Percentiles rank a stretch among this genome's conserved stretches.
phyloP scores from a whole-genome alignment of 2,888 invertebrate genomes.

The Lysandra coridon region DNA sequence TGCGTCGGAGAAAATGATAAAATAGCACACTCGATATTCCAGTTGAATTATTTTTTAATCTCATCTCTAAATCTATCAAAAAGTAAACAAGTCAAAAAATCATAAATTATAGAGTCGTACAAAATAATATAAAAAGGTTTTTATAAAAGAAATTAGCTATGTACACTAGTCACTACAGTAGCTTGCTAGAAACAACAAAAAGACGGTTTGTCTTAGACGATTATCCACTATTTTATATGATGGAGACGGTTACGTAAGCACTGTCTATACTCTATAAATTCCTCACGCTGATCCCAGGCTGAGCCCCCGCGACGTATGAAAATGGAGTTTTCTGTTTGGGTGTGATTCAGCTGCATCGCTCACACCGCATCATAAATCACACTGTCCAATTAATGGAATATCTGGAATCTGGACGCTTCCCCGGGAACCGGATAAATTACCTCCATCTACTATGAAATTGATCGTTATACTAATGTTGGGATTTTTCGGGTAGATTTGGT shows the following conservation, averaged over 20 bases:
- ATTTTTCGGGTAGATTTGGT: neutral
- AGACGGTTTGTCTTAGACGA: neutral
- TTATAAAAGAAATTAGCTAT: too few relatives aligned
- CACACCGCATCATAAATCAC: conserved; percentile 52
- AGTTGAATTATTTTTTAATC: too few relatives aligned
- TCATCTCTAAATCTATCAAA: too few relatives aligned
- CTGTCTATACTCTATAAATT: conserved; percentile 72
- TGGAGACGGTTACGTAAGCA: conserved; percentile 52
- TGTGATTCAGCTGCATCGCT: conserved; percentile 53
- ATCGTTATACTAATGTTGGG: neutral
- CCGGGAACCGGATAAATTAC: conserved; percentile 20
- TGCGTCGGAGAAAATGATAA: too few relatives aligned
- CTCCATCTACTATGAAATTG: conserved; percentile 19
- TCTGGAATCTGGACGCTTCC: conserved; percentile 32
- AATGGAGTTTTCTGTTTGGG: conserved; percentile 63
- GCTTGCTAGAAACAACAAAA: too few relatives aligned
- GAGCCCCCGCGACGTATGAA: conserved; percentile 66
- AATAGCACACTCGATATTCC: too few relatives aligned
- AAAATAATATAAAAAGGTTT: too few relatives aligned
- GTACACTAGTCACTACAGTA: too few relatives aligned
- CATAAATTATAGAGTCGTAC: too few relatives aligned
- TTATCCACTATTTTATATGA: neutral
- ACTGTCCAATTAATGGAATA: conserved; percentile 50
- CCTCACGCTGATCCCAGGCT: conserved; percentile 67
- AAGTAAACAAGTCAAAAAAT: too few relatives aligned